Evolutionary conservation across 2,888 invertebrate species (phyloP), one percentile per base, ranked within the genome.

Genomic region (Macrosoma leucophasiata): DNA sequence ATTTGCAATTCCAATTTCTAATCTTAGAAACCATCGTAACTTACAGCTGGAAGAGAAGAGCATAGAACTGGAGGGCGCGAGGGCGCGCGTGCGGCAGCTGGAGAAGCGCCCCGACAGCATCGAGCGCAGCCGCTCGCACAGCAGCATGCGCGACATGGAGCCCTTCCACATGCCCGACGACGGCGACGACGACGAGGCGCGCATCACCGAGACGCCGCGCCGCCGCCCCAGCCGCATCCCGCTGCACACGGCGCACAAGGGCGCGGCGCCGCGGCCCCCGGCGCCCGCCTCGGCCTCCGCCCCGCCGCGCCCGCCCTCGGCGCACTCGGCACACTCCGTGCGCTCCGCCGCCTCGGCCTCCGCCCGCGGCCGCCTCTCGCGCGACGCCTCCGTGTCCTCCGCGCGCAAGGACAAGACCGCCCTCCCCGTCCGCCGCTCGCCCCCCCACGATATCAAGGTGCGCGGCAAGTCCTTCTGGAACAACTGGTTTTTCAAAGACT

Each of bases 41-140:
- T 68, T 58, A 9, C 82, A 94, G 93, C 74, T 94, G 53, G 93
- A 93, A 70, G 93, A 94, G 69, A 90, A 91, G 63, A 91, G 89
- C 57, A 93, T 94, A 53, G 93, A 94, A 65, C 59, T 94, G 54
- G 94, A 94, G 69, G 93, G 93, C n/a, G 92, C 93, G 9, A 86
- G 89, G 43, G 93, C 93, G 1, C 88, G 90, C 36, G 86, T 93
- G 36, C 87, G 93, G n/a, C 87, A 92, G 44, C 73, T 93, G 43
- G 93, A 93, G 60, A 88, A 44, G 62, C 70, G 27, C 35, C 45
- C 36, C 29, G 41, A 35, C 60, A 84, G 39, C 35, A 43, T 45
- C n/a, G n/a, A n/a, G 33, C 46, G 41, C 34, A 36, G 43, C 40
- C 46, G 47, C 46, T 37, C 46, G 43, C 69, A 66, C 62, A 52